phyloP scores from a whole-genome alignment of 2,797 vertebrate species.

The Neosilurus mollespiculum region DNA sequence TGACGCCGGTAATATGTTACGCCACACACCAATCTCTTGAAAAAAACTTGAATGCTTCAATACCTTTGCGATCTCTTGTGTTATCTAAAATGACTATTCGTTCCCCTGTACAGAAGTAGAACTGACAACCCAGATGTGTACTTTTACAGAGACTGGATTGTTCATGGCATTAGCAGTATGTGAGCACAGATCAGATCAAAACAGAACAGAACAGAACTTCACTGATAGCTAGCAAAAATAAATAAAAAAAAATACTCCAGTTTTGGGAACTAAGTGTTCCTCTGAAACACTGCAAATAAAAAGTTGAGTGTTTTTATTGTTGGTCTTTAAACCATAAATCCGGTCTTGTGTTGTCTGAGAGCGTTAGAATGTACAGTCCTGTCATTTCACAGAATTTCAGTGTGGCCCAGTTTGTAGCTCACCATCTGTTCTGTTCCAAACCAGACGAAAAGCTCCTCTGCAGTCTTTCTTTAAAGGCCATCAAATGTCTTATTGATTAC shows the following conservation, averaged over 20 bases:
- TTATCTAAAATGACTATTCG: background rate
- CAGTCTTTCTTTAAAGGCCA: slow-evolving; percentile 33
- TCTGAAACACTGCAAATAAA: slow-evolving; percentile 1
- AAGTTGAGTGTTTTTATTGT: background rate
- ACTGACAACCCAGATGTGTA: background rate
- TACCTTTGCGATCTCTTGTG: background rate
- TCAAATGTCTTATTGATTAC: slow-evolving; percentile 23
- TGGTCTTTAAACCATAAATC: background rate
- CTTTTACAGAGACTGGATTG: background rate
- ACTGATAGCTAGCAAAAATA: background rate
- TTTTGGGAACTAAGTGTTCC: background rate
- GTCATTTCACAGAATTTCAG: background rate
- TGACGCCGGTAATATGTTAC: slow-evolving; percentile 26
- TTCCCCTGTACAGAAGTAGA: background rate
- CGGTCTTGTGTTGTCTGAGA: slow-evolving; percentile 28
- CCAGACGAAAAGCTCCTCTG: slow-evolving; percentile 28
- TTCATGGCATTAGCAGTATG: background rate
- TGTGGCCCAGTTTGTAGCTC: slow-evolving; percentile 17
- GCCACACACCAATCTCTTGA: slow-evolving; percentile 4
- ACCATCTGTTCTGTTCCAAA: slow-evolving; percentile 25
- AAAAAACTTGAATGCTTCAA: background rate
- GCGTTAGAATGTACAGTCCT: background rate
- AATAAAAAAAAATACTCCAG: background rate
- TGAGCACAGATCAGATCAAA: background rate
- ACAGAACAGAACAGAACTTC: background rate